These are phyloP conservation scores for Acestrorhynchus altus DNA, from an alignment of 2,797 vertebrate genomes.

Conservation along the genomic window DNA sequence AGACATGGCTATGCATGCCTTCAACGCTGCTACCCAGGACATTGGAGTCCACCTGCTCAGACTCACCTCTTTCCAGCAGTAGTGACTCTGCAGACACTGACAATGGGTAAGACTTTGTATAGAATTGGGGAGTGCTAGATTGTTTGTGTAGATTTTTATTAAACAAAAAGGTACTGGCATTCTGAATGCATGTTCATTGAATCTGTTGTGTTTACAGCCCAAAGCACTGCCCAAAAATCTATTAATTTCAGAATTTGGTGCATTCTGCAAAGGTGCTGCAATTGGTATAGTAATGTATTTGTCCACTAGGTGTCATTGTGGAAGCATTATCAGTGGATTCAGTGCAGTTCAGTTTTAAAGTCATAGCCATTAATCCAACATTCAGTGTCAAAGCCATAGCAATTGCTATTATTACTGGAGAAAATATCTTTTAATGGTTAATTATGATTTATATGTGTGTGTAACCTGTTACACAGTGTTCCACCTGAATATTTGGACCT, in stretches of 20 bases:
- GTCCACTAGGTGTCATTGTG: constrained; percentile 58
- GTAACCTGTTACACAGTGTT: no score
- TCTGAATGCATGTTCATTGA: neutral
- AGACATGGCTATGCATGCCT: constrained; percentile 84
- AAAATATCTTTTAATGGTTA: no score
- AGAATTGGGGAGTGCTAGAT: neutral
- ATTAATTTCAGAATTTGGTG: neutral
- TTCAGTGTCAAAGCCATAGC: no score
- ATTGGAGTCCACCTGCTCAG: constrained; percentile 61
- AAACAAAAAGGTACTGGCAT: neutral
- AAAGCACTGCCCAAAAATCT: neutral
- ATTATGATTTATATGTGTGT: no score
- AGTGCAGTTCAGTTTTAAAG: neutral
- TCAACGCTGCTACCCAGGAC: constrained; percentile 74
- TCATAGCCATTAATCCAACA: no score
- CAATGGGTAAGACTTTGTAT: constrained; percentile 46
- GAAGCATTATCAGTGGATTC: constrained; percentile 7
- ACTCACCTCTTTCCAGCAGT: constrained; percentile 59
- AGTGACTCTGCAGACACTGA: constrained; percentile 39
- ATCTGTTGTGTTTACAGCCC: neutral
- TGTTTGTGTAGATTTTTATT: no score
- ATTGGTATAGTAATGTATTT: constrained; percentile 16
- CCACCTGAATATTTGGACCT: no score
- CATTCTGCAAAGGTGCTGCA: neutral
- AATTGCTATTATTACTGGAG: no score